phyloP scores from a whole-genome alignment of 2,113 vertebrate species.

The Hydrolagus affinis region DNA sequence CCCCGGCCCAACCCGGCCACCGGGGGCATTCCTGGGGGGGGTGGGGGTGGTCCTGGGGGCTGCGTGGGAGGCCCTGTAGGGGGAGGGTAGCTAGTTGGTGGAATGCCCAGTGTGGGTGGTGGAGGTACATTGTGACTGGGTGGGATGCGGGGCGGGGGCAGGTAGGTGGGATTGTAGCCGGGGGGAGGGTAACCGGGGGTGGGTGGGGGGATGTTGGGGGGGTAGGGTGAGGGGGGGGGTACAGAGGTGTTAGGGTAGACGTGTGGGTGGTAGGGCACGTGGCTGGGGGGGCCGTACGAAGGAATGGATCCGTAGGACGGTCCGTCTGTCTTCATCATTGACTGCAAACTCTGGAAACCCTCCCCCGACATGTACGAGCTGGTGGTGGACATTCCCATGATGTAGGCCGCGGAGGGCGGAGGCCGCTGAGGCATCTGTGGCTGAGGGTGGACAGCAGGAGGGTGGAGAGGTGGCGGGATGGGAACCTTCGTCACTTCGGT shows the following conservation, averaged over 20 bases:
- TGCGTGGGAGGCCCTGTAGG: constrained; percentile 76
- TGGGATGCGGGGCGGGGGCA: constrained; percentile 68
- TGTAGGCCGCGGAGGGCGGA: constrained; percentile 76
- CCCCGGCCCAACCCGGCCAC: constrained; percentile 72
- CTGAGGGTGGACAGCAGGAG: constrained; percentile 76
- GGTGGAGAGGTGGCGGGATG: constrained; percentile 78
- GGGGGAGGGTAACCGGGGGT: constrained; percentile 75
- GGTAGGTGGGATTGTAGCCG: constrained; percentile 77
- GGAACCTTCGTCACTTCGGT: constrained; percentile 66
- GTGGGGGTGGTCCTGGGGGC: constrained; percentile 78
- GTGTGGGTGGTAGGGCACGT: constrained; percentile 79
- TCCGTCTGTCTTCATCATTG: constrained; percentile 92
- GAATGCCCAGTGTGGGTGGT: constrained; percentile 77
- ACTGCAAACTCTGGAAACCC: constrained; percentile 88
- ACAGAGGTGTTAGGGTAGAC: constrained; percentile 66
- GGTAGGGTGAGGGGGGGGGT: constrained; percentile 71
- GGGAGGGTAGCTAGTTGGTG: constrained; percentile 76
- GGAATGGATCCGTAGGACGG: constrained; percentile 77
- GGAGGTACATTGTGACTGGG: constrained; percentile 67
- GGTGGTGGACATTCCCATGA: constrained; percentile 85
- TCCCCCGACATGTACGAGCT: constrained; percentile 95
- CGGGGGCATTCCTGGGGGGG: constrained; percentile 72
- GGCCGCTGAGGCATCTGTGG: constrained; percentile 82
- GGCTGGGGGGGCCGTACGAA: constrained; percentile 66
- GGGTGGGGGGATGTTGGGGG: constrained; percentile 69